Conservation (phyloP, 2,888 invertebrate genomes). For the Cheilosia impressa region DNA sequence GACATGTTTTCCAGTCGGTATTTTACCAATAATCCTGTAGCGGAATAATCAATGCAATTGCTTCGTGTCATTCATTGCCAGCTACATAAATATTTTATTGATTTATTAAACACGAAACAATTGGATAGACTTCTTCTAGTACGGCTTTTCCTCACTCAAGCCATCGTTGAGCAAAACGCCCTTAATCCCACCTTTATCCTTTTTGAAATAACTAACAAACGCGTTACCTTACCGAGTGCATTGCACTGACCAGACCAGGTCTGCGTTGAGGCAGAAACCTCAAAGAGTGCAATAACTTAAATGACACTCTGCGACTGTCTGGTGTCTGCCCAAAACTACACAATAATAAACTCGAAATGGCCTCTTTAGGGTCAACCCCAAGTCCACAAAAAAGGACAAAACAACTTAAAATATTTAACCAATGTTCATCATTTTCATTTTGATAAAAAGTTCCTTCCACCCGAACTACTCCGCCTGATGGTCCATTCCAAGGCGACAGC, state of each 20-base stretch:
- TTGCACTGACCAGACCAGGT: conserved; percentile 15
- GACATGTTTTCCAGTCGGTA: too few species aligned
- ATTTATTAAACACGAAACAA: too few species aligned
- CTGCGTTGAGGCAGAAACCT: neutral
- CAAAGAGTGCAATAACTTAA: conserved; percentile 19
- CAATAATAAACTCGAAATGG: conserved; percentile 66
- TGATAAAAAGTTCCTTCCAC: conserved; percentile 45
- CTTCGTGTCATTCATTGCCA: too few species aligned
- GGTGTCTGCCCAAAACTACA: conserved; percentile 40
- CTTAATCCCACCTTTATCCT: too few species aligned
- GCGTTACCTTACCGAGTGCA: conserved; percentile 13
- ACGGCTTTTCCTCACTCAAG: too few species aligned
- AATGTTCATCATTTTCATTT: conserved; percentile 69
- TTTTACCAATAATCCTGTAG: too few species aligned
- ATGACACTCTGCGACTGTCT: conserved; percentile 32
- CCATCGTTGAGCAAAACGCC: too few species aligned
- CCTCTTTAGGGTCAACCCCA: conserved; percentile 44
- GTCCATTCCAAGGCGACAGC: conserved; percentile 24
- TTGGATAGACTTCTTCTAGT: too few species aligned
- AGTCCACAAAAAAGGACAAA: conserved; percentile 40
- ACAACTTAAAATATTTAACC: conserved; percentile 60
- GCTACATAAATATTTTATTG: too few species aligned
- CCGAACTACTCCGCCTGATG: conserved; percentile 48
- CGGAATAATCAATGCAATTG: too few species aligned
- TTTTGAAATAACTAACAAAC: neutral